Evolutionary conservation across 2,888 invertebrate species (phyloP), one percentile per base, ranked within the genome.

Genomic region (Tridacna gigas): DNA sequence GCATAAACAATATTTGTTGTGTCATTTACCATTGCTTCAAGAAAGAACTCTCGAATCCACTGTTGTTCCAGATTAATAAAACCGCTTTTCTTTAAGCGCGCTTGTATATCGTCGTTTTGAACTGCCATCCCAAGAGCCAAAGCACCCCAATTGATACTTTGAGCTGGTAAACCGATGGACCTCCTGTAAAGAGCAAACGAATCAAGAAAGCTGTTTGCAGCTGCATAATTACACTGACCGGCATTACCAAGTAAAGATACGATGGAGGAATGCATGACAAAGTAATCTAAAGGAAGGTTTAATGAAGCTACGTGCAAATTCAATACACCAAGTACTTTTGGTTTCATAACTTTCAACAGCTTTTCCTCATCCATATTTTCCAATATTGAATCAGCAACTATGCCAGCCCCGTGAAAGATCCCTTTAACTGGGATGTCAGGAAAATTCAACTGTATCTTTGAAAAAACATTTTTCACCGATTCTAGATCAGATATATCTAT

Each of bases 131-230:
- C 91, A 15, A 89, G 45, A 26, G 80, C 73, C 51, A 91, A 61
- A n/a, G 89, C 84, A n/a, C 91, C 91, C 92, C 92, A 92, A 63
- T 91, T 91, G 18, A 91, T 89, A 48, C 80, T 75, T 78, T 91
- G 91, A 9, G 82, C 90, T 22, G 77, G 47, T 7, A 88, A 71
- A 3, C 88, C 86, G 12, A 65, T 37, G 1, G 25, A n/a, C 15
- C 88, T 77, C 13, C 91, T 79, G 48, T 85, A 88, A 22, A 79
- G 75, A 0, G 90, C 89, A 28, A 91, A 65, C 11, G 86, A 71
- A 73, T 91, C 91, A 79, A 86, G 28, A 63, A 91, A 91, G 1
- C 87, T 77, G 79, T 90, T 91, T 20, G 83, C 91, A 20, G 90
- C 88, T 22, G 86, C 88, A 77, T 91, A 91, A 75, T 90, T 91